Conservation (phyloP, 1,140 invertebrate species). For the Eulimnadia texana region DNA sequence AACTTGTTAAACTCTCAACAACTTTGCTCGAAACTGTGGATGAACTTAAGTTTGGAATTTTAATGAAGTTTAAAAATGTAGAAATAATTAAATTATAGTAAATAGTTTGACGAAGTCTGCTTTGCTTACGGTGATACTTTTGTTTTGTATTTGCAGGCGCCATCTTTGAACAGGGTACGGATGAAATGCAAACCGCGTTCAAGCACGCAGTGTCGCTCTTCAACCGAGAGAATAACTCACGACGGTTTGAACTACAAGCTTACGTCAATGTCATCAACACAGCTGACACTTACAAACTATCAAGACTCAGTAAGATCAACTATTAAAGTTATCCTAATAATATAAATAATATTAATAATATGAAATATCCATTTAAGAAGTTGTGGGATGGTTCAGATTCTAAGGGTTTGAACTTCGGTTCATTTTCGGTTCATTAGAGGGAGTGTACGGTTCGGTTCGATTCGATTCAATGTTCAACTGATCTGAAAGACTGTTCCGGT, state of each 20-base stretch:
- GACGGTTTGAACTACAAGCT: conserved; percentile 63
- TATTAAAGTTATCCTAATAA: neutral
- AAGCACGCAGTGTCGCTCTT: conserved; percentile 67
- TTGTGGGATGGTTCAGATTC: too few relatives aligned
- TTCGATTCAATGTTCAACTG: too few relatives aligned
- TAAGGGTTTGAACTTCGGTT: too few relatives aligned
- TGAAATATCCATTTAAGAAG: neutral
- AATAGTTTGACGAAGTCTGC: too few relatives aligned
- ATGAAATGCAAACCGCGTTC: conserved; percentile 75
- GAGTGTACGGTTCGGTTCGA: too few relatives aligned
- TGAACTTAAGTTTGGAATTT: too few relatives aligned
- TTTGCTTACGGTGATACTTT: neutral
- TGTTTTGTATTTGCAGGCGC: conserved; percentile 43
- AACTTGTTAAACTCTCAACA: too few relatives aligned
- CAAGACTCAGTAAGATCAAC: conserved; percentile 62
- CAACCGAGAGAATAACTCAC: conserved; percentile 49
- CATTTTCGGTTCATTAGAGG: too few relatives aligned
- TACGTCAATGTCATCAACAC: conserved; percentile 80
- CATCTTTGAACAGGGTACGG: conserved; percentile 75
- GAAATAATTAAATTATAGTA: too few relatives aligned
- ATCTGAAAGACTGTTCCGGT: too few relatives aligned
- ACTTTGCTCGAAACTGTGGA: too few relatives aligned
- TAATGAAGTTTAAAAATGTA: too few relatives aligned
- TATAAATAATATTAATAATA: neutral
- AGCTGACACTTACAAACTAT: conserved; percentile 80